A percentile compares a stretch with the other conserved stretches of the same genome.
These are phyloP conservation scores for Aphelocoma californica DNA, from an alignment of 2,797 vertebrate genomes.

Conservation along the genomic window DNA sequence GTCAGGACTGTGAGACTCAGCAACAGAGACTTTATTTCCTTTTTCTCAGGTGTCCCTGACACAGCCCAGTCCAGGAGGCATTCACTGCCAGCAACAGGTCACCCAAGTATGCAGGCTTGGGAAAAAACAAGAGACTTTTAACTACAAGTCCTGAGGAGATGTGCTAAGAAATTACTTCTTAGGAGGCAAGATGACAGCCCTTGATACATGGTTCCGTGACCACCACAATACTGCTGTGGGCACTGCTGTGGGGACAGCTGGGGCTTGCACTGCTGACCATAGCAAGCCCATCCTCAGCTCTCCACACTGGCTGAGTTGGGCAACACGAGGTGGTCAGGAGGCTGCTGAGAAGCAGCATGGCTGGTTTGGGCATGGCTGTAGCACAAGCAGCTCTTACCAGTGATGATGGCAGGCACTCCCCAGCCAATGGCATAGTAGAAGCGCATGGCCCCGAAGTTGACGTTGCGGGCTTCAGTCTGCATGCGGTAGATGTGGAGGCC, in stretches of 20 bases:
- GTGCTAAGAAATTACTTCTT: neutral
- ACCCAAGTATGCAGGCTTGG: neutral
- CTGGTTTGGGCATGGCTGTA: neutral
- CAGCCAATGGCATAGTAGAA: constrained; percentile 99
- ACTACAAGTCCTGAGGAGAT: neutral
- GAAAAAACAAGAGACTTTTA: neutral
- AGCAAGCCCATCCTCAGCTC: neutral
- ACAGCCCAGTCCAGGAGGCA: neutral
- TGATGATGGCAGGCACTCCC: constrained; percentile 95
- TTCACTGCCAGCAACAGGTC: neutral
- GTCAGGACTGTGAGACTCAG: neutral
- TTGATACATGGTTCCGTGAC: accelerated
- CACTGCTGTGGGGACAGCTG: too few relatives aligned
- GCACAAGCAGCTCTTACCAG: constrained; percentile 76
- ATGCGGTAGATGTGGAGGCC: constrained; percentile 97
- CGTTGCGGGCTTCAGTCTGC: constrained; percentile 94
- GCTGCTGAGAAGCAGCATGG: neutral
- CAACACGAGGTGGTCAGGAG: neutral
- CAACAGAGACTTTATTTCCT: neutral
- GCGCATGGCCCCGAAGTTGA: constrained; percentile 96
- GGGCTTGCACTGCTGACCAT: neutral
- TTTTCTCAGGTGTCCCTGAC: neutral
- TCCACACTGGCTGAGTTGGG: accelerated
- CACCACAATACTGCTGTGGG: neutral
- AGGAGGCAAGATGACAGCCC: neutral